Base-by-base conservation (phyloP, 2,113 vertebrate species). In the Myotis lucifugus region DNA sequence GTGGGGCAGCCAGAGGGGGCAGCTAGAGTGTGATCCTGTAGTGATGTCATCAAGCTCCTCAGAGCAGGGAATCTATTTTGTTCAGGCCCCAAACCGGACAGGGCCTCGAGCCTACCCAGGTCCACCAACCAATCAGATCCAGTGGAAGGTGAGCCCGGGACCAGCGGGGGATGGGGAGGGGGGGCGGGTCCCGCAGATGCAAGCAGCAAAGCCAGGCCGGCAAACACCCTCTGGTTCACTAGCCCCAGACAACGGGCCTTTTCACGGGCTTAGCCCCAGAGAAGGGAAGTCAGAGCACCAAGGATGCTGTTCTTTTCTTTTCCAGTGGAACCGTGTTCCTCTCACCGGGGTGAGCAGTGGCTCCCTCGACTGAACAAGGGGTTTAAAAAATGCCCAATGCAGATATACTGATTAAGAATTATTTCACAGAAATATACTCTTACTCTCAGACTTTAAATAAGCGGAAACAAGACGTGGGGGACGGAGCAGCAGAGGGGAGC, bases 391-490 rank as follows among this genome's bases (percentile, higher is more conserved):
- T 61, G 69, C 88, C 92, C 95, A 67, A 64, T 76, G 79, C 67
- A 82, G 50, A 66, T 88, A 79, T 14, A 88, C 48, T 40, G 67
- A 85, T 88, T 77, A 18, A 29, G 25, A 17, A 66, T 93, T 83
- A 90, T 93, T 95, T 97, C 93, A 97, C 79, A 96, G 94, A 96
- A 94, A 92, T 86, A 82, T 77, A 88, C 70, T 91, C 74, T 95
- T 56, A 88, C 85, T 90, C 93, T 95, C 93, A 95, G 73, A 87
- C 54, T 72, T 79, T 86, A 87, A 90, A 69, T 46, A 79, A 93
- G 95, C 46, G 40, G 87, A 86, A 67, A 73, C 6, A 52, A 67
- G 61, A 72, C 48, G n/a, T 0, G 10, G 46, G 83, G 66, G 69
- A 66, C 46, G 42, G 77, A 87, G 79, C 52, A 73, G 83, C 50